Base-by-base conservation (phyloP, 2,888 invertebrate species). In the Dioctria rufipes region DNA sequence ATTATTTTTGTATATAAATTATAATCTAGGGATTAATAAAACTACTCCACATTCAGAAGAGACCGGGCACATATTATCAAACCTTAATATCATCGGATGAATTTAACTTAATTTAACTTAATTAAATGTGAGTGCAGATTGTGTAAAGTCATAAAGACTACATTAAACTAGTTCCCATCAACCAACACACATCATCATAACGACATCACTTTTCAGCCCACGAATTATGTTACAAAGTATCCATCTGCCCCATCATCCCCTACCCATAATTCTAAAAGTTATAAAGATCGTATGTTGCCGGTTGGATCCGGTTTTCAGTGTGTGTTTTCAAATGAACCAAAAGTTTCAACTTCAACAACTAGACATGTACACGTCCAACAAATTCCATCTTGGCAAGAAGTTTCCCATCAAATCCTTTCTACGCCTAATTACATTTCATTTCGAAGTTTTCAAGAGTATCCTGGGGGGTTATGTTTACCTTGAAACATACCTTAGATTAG, bases 381-480 rank as follows among this genome's bases (percentile, higher is more conserved):
- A 51, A 69, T 51, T 69, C 9, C 39, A 69, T 69, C 51, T 25
- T 11, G 65, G 39, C 54, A 54, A 54, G 69, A 69, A 69, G 49
- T 37, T 69, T 54, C 51, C 37, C 69, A 69, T 69, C 69, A 69
- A 73, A 73, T 58, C 58, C 43, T 43, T 54, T 73, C 60, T 39
- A 58, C 60, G 73, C 73, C 73, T 73, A 73, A 73, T 73, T 73
- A 73, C 58, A 73, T 73, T 73, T 60, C 60, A 73, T 73, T 73
- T 73, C n/a, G 73, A 73, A 73, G 73, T 73, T 73, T 73, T 73
- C 58, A 73, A 9, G 9, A 58, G 43, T 73, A 73, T 58, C 58
- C 73, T 58, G 60, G 42, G 60, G 73, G 73, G 69, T 69, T 51
- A 69, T 69, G 69, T 69, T 69, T 69, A 69, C 69, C 69, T 69